These are phyloP conservation scores for Drosophila nr. medialis DNA, from an alignment of 2,888 invertebrate species.

Conservation along the genomic window DNA sequence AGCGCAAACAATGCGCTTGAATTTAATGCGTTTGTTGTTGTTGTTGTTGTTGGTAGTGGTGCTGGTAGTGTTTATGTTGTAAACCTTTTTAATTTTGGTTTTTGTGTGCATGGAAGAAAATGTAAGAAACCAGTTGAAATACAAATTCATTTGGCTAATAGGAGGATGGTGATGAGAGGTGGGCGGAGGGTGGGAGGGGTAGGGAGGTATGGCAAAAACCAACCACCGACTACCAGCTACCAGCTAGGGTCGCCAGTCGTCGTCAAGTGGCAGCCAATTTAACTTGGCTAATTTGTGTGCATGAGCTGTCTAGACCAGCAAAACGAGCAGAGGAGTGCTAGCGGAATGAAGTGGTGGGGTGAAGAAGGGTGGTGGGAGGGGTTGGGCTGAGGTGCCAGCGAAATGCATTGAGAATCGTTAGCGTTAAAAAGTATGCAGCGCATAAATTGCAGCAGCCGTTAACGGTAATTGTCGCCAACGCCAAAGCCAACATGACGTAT, in stretches of 20 bases:
- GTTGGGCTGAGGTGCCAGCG: neutral
- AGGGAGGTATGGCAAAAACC: slow-evolving; percentile 20
- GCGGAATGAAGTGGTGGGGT: too few species aligned
- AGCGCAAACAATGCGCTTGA: slow-evolving; percentile 50
- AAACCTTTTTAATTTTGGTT: slow-evolving; percentile 67
- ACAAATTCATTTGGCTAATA: slow-evolving; percentile 64
- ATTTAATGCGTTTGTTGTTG: slow-evolving; percentile 32
- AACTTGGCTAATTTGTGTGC: slow-evolving; percentile 72
- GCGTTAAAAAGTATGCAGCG: slow-evolving; percentile 52
- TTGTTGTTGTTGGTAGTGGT: neutral
- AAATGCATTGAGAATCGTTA: slow-evolving; percentile 66
- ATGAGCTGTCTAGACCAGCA: slow-evolving; percentile 51
- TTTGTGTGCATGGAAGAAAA: slow-evolving; percentile 33
- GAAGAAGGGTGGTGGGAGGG: neutral
- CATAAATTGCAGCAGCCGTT: slow-evolving; percentile 72
- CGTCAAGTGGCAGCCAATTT: slow-evolving; percentile 72
- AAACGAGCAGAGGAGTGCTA: slow-evolving; percentile 1
- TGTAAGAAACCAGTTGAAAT: slow-evolving; percentile 52
- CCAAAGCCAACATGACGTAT: slow-evolving; percentile 73
- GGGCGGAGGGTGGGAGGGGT: neutral
- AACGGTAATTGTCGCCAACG: slow-evolving; percentile 74
- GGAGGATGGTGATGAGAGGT: neutral
- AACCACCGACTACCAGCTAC: neutral
- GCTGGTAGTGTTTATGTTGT: slow-evolving; percentile 19
- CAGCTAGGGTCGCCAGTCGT: neutral